A percentile compares a stretch with the other conserved stretches of the same genome.
phyloP scores from a whole-genome alignment of 2,888 invertebrate genomes.

The Melinaea menophilus region DNA sequence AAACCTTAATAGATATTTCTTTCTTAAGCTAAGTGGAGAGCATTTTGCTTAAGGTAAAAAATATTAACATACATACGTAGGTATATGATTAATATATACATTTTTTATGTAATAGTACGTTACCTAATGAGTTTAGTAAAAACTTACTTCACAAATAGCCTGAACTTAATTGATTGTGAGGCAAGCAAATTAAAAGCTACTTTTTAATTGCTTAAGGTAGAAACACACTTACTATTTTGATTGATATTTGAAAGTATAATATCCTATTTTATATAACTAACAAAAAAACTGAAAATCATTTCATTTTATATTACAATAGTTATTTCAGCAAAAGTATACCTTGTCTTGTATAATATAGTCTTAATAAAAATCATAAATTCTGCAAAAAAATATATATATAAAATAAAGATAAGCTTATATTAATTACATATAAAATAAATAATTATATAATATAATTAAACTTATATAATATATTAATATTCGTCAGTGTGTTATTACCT shows the following conservation, averaged over 20 bases:
- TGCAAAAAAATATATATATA: too few species aligned
- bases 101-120: neutral
- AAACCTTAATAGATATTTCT: too few species aligned
- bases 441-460: slow-evolving; percentile 1
- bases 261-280: neutral
- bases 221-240: neutral
- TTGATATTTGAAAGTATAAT: neutral
- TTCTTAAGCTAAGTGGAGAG: too few species aligned
- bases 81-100: too few species aligned
- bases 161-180: slow-evolving; percentile 33
- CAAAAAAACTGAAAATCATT: too few species aligned
- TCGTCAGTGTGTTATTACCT: slow-evolving; percentile 10
- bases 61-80: too few species aligned
- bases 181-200: slow-evolving; percentile 42
- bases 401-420: too few species aligned
- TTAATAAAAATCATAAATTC: too few species aligned
- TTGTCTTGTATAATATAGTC: too few species aligned
- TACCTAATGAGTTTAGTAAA: neutral
- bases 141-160: slow-evolving; percentile 20
- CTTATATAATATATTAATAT: neutral
- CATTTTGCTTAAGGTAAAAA: too few species aligned
- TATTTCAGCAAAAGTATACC: too few species aligned
- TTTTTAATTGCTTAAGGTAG: slow-evolving; percentile 20
- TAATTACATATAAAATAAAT: neutral
- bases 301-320: too few species aligned